Evolutionary conservation across 2,888 invertebrate genomes (phyloP), one percentile per base, ranked within the genome.

Genomic region (Philereme transversata): DNA sequence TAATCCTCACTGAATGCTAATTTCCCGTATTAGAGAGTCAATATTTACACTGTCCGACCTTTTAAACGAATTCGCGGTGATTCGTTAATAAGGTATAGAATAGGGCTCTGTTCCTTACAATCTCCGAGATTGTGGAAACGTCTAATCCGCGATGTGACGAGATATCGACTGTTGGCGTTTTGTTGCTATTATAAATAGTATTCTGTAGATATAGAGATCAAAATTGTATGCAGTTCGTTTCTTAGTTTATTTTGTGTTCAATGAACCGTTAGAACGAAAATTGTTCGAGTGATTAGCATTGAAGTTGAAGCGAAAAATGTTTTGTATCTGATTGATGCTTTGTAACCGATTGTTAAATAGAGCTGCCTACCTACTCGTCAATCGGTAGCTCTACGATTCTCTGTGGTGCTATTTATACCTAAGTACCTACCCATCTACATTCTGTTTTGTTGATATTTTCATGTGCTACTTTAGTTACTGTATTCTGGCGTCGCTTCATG

Each of bases 241-340:
- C 70, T 56, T 62, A 69, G 66, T 70, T 68, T 70, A 71, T 72
- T 76, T 78, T 75, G 77, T 72, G 74, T 73, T 72, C 71, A 64
- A 66, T 72, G 75, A 73, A 79, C 80, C 80, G 80, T 78, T 80
- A 77, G 69, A 74, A 75, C 73, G 70, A 77, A 79, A 77, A 78
- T 77, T 74, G 73, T 72, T 74, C 52, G 64, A 66, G 73, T 72
- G 68, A 71, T 78, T 78, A 74, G 48, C 65, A 60, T 57, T 46
- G 56, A 44, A 35, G 57, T 55, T 48, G 50, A 55, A 57, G 64
- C 59, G 51, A 61, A 63, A 48, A 60, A 61, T 45, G 57, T 51
- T 55, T 48, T 44, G 64, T 51, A 55, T 58, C 51, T 59, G 56
- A 63, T 59, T 59, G 52, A 60, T 45, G 60, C 58, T 36, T 52